Evolutionary conservation across 1,140 invertebrate genomes (phyloP), one percentile per base, ranked within the genome.

Genomic region (Amyelois transitella): DNA sequence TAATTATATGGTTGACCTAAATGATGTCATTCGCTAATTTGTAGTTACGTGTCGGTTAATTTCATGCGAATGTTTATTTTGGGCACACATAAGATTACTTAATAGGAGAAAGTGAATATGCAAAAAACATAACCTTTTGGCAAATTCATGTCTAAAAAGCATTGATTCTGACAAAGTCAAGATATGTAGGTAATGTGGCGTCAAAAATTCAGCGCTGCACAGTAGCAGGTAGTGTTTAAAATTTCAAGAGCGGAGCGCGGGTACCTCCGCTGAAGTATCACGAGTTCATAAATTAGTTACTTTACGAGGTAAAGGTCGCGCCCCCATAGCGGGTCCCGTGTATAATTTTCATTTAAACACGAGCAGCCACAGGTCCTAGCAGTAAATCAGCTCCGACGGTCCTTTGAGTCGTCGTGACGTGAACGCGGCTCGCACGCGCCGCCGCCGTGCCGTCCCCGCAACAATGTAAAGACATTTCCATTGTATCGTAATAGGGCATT

Each of bases 291-390:
- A 80, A 78, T 80, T 78, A 78, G 77, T 80, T 80, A 80, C 64
- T 78, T 75, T 76, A 82, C 72, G 72, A 77, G 70, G 66, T 68
- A 75, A 78, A 80, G 75, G 75, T 72, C 75, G 71, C 66, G 75
- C 56, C 57, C 65, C 66, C 62, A 64, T 69, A 65, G 66, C 52
- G 65, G 67, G 63, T 51, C 62, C 64, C 61, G 70, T 77, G 72
- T 82, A 80, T 77, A 80, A 80, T 82, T 80, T 78, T 78, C 75
- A 77, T 80, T 82, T 78, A 80, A 80, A 80, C 72, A 73, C 60
- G 69, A 53, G 57, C 70, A 74, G 69, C 75, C 74, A 77, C 72
- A 75, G 70, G 78, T 78, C 74, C 72, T 65, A 55, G 64, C 60
- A 55, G 75, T 81, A 81, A 82, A 79, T 82, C 79, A 79, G 71